Evolutionary conservation across 2,113 vertebrate species (phyloP).

Genomic region (Daphoenositta chrysoptera): DNA sequence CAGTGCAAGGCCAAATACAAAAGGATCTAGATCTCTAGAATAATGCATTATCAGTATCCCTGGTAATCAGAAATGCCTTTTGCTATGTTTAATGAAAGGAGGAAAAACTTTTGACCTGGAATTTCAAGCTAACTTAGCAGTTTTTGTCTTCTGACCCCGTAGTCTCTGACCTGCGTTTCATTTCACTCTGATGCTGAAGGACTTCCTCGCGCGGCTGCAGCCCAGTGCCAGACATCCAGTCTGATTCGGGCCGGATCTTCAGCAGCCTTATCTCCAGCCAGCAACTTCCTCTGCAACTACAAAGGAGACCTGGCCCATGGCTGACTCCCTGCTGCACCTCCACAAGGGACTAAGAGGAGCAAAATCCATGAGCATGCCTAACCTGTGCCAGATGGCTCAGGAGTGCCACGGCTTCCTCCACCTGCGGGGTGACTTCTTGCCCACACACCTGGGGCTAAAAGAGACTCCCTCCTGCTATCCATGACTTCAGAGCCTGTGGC

Average conservation of each 20-base stretch:
- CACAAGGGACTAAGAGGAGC: neutral
- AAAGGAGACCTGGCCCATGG: neutral
- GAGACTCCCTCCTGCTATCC: neutral
- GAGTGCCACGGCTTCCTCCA: neutral
- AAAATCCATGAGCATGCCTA: neutral
- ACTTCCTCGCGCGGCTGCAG: neutral
- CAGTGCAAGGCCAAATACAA: neutral
- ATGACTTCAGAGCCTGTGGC: neutral
- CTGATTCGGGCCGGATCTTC: neutral
- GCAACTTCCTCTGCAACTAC: slow-evolving; percentile 45
- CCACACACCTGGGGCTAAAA: neutral
- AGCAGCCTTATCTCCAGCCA: slow-evolving; percentile 36
- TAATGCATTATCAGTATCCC: neutral
- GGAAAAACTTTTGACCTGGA: slow-evolving; percentile 36
- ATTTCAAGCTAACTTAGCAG: slow-evolving; percentile 33
- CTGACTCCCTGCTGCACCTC: neutral
- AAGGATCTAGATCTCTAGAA: neutral
- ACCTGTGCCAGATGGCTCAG: neutral
- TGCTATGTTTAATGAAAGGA: slow-evolving; percentile 26
- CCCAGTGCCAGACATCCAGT: neutral
- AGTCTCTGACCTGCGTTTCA: neutral
- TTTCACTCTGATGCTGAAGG: slow-evolving; percentile 6
- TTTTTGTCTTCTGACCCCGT: slow-evolving; percentile 32
- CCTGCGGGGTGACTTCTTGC: neutral
- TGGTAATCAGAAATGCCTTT: slow-evolving; percentile 14